A percentile compares a stretch with the other conserved stretches of the same genome.
phyloP scores from a whole-genome alignment of 2,113 vertebrate genomes.

The Ciconia boyciana region DNA sequence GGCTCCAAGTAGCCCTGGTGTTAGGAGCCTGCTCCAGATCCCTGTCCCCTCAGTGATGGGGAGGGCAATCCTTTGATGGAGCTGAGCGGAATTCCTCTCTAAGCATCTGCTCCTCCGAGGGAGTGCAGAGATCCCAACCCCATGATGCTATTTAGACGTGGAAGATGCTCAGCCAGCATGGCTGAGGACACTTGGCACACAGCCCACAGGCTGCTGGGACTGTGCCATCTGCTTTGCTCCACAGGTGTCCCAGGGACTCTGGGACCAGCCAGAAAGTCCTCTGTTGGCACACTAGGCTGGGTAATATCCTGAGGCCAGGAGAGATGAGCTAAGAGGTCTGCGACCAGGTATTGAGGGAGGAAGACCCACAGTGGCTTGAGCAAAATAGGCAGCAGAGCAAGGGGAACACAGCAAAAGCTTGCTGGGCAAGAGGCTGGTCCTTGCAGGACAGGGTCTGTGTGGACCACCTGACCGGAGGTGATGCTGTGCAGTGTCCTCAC shows the following conservation, averaged over 20 bases:
- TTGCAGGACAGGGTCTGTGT: background rate
- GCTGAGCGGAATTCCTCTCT: background rate
- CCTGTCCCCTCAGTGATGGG: background rate
- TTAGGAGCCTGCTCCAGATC: background rate
- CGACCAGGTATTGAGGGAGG: background rate
- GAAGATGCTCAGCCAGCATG: background rate
- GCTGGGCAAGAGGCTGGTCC: background rate
- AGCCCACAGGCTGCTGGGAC: background rate
- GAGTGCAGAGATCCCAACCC: background rate
- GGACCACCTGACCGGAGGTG: background rate
- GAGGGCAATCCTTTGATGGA: background rate
- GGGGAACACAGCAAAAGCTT: background rate
- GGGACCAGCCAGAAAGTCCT: background rate
- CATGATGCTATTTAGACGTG: background rate
- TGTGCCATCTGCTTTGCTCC: background rate
- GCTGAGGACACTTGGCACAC: background rate
- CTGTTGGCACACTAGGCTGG: background rate
- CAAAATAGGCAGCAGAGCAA: background rate
- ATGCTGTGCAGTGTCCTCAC: background rate
- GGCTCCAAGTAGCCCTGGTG: background rate
- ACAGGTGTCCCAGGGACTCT: background rate
- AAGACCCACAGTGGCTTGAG: background rate
- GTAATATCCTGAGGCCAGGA: background rate
- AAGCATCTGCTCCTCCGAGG: background rate
- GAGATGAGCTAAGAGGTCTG: background rate